phyloP scores from a whole-genome alignment of 2,113 vertebrate genomes.

The Spermophilus dauricus region DNA sequence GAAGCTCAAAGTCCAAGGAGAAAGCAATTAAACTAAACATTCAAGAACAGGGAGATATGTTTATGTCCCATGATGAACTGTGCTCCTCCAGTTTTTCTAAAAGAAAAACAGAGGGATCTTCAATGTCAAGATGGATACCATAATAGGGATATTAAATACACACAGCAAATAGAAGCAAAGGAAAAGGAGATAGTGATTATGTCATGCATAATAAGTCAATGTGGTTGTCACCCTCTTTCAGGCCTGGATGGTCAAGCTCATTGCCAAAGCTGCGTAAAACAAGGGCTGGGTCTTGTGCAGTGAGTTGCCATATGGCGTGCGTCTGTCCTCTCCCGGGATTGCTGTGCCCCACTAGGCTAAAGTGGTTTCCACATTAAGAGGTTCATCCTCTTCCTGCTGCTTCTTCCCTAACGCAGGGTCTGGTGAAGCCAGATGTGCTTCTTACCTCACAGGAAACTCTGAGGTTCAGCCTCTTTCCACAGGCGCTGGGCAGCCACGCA shows the following conservation, averaged over 20 bases:
- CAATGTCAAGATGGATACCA: not conserved
- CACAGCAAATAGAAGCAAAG: not conserved
- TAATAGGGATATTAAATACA: not conserved
- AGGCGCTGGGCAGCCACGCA: rapidly evolving
- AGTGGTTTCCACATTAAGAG: not conserved
- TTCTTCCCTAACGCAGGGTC: not conserved
- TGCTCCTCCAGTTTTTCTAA: not conserved
- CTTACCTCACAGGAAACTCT: not conserved
- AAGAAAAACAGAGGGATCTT: not conserved
- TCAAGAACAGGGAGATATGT: not conserved
- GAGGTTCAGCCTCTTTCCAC: rapidly evolving
- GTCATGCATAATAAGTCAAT: rapidly evolving
- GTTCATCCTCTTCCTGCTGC: not conserved
- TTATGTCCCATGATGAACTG: not conserved
- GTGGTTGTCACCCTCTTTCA: rapidly evolving
- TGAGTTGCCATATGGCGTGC: rapidly evolving
- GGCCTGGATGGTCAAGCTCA: rapidly evolving
- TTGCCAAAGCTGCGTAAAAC: not conserved
- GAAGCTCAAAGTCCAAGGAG: not conserved
- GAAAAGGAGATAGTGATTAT: rapidly evolving
- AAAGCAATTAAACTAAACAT: not conserved
- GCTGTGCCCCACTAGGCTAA: not conserved
- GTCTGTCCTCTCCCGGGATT: not conserved
- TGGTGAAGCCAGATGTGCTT: not conserved
- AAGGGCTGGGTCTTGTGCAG: rapidly evolving